phyloP scores from a whole-genome alignment of 1,140 invertebrate species.

The Phymastichus coffea region DNA sequence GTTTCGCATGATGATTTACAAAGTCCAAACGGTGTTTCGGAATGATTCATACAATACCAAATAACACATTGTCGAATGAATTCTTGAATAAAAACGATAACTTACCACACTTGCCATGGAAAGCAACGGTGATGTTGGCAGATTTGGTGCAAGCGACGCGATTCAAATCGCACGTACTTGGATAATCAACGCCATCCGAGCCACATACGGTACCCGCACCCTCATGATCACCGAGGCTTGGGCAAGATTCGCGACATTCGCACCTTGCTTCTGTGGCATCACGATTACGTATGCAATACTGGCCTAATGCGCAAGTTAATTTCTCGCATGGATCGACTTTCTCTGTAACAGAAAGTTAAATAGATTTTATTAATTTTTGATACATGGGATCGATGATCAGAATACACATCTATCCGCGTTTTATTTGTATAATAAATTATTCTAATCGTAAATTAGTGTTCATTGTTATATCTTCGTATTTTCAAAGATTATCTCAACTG shows the following conservation, averaged over 20 bases:
- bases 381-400: neutral
- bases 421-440: too few relatives aligned
- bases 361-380: neutral
- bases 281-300: constrained; percentile 72
- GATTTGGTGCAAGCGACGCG: constrained; percentile 72
- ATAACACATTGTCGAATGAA: too few relatives aligned
- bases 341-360: constrained; percentile 61
- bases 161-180: constrained; percentile 79
- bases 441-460: too few relatives aligned
- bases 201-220: constrained; percentile 75
- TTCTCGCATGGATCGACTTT: constrained; percentile 75
- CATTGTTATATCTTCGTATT: too few relatives aligned
- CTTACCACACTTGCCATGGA: constrained; percentile 88
- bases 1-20: too few relatives aligned
- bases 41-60: too few relatives aligned
- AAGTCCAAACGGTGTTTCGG: too few relatives aligned
- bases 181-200: constrained; percentile 72
- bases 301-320: constrained; percentile 72
- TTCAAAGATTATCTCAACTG: too few relatives aligned
- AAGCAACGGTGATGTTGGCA: constrained; percentile 81
- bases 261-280: constrained; percentile 74
- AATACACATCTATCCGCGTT: too few relatives aligned
- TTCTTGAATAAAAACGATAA: too few relatives aligned
- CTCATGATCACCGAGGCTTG: constrained; percentile 77
- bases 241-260: constrained; percentile 74